Conservation (phyloP, 1,140 invertebrate species). For the Antheraea pernyi region DNA sequence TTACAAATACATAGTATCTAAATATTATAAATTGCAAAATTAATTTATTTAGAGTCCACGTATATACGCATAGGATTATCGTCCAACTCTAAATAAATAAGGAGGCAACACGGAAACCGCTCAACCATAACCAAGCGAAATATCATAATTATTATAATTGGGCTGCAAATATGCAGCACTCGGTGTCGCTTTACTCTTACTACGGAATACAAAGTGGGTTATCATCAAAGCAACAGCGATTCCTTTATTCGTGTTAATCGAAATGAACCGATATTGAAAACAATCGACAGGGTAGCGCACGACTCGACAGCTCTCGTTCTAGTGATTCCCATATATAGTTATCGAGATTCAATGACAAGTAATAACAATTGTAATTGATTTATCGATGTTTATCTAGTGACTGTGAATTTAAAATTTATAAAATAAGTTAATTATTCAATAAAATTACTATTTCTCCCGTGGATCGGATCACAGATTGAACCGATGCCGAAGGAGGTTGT, state of each 20-base stretch:
- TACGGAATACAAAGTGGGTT: conserved; percentile 48
- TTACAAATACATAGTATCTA: too few species aligned
- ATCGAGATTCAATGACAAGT: background rate
- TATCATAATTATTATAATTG: conserved; percentile 56
- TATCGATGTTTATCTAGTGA: background rate
- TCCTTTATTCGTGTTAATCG: conserved; percentile 71
- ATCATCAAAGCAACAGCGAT: conserved; percentile 57
- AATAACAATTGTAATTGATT: background rate
- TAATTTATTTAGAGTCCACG: too few species aligned
- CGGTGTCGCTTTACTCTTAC: conserved; percentile 24
- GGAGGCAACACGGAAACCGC: conserved; percentile 10
- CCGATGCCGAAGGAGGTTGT: too few species aligned
- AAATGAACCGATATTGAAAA: conserved; percentile 72
- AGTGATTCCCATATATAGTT: conserved; percentile 19
- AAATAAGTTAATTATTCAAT: background rate
- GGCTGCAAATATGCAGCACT: conserved; percentile 47
- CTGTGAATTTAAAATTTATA: background rate
- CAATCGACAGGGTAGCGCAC: conserved; percentile 70
- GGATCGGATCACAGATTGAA: too few species aligned
- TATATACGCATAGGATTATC: too few species aligned
- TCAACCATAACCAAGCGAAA: conserved; percentile 26
- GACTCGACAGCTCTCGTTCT: conserved; percentile 39
- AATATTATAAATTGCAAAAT: too few species aligned
- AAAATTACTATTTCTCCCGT: too few species aligned
- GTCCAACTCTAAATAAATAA: background rate